Evolutionary conservation across 1,140 invertebrate species (phyloP), one percentile per base, ranked within the genome.

Genomic region (Drosophila arawakana): DNA sequence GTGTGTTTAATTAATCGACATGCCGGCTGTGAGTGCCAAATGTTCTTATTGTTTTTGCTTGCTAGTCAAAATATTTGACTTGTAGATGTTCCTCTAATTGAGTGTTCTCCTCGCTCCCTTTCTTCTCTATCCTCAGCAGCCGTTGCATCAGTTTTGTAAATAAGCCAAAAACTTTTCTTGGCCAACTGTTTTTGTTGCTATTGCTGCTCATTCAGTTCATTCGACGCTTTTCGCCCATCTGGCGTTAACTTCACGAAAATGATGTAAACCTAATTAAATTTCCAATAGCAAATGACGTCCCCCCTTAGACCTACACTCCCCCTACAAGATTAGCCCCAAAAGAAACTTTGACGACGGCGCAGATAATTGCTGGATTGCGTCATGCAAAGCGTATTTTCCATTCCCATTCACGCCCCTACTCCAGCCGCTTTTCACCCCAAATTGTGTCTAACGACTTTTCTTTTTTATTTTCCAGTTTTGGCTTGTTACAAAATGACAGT

Each of bases 191-290:
- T 54, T 76, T 76, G 25, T 49, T 69, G 21, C 47, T 50, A 43
- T 44, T 76, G 49, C 73, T 74, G 37, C 60, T 49, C 52, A 57
- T 34, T 49, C 25, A 7, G 34, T 13, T 25, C 15, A 15, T 49
- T 43, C 54, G 9, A 21, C 49, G 44, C 54, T 47, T 50, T 30
- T 50, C 21, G 82, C 82, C 76, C 82, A 86, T 86, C 82, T 88
- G 82, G 83, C 84, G 52, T 77, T 49, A 81, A 86, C 50, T 71
- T 78, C 65, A 89, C 65, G 77, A 80, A 84, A 89, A 80, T 88
- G 80, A 80, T 88, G 84, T 89, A 88, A 88, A 88, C 80, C 84
- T 89, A 88, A 88, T 88, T 88, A 90, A 88, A 88, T 88, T 88
- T 89, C 84, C 80, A 90, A 88, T 80, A 89, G 83, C 75, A 80